A percentile compares a stretch with the other conserved stretches of the same genome.
Evolutionary conservation across 1,140 invertebrate species (phyloP).

Genomic region (Andricus grossulariae): DNA sequence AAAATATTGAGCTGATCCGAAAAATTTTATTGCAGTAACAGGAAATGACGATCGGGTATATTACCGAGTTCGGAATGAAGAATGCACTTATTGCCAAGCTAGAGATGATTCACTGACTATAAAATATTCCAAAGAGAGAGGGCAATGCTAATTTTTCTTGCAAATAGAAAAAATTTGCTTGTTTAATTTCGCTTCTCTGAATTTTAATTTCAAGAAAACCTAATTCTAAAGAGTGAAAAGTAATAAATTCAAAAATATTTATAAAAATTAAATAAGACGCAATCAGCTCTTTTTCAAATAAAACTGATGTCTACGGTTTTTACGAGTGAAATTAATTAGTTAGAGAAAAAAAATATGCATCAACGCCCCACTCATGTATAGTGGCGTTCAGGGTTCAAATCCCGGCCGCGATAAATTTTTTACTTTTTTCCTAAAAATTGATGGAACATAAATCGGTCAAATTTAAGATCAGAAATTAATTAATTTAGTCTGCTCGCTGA

Average conservation of each 20-base stretch:
- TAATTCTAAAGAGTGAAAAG: too few relatives aligned
- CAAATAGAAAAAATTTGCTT: neutral
- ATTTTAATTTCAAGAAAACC: neutral
- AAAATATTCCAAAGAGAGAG: neutral
- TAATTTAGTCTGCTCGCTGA: neutral
- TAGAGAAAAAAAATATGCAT: too few relatives aligned
- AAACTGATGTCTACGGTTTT: too few relatives aligned
- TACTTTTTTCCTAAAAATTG: too few relatives aligned
- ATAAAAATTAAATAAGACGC: too few relatives aligned
- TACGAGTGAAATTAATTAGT: too few relatives aligned
- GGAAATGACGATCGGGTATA: slow-evolving; percentile 4
- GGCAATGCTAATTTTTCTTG: neutral
- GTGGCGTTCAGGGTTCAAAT: too few relatives aligned
- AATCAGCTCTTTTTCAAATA: too few relatives aligned
- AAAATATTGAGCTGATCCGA: neutral
- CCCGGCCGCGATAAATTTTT: too few relatives aligned
- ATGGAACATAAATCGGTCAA: too few relatives aligned
- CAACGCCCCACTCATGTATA: too few relatives aligned
- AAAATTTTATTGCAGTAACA: slow-evolving; percentile 21
- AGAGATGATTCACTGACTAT: slow-evolving; percentile 1
- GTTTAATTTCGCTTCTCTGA: neutral
- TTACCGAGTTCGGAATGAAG: neutral
- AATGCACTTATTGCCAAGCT: neutral
- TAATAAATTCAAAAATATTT: too few relatives aligned
- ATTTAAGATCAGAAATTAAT: neutral